Conservation (phyloP, 2,113 vertebrate genomes). For the Gallinago paraguaiae region DNA sequence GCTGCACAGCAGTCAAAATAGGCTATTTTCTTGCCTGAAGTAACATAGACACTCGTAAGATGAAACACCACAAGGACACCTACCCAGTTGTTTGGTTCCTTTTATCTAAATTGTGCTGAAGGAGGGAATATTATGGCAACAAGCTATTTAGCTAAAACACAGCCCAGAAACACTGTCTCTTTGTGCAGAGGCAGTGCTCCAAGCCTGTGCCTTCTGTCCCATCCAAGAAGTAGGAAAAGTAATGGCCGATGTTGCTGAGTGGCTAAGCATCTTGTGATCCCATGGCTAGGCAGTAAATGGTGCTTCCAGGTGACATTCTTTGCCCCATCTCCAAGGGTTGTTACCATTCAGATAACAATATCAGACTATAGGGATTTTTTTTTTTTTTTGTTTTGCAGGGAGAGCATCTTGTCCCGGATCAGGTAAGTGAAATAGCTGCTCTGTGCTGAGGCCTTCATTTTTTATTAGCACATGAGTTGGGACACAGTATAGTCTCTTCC, state of each 20-base stretch:
- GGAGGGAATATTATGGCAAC: neutral
- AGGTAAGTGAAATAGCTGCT: constrained; percentile 26
- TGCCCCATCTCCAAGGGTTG: neutral
- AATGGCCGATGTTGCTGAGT: neutral
- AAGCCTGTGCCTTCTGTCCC: neutral
- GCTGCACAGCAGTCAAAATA: neutral
- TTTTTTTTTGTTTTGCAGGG: neutral
- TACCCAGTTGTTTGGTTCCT: neutral
- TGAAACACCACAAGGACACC: neutral
- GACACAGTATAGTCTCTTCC: neutral
- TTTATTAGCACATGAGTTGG: neutral
- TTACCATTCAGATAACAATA: neutral
- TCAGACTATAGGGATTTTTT: neutral
- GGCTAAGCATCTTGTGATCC: neutral
- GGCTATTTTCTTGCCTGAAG: neutral
- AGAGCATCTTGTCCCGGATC: neutral
- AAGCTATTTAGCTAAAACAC: neutral
- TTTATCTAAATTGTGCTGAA: neutral
- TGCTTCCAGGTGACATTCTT: neutral
- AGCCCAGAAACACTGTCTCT: neutral
- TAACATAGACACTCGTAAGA: neutral
- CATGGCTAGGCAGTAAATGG: neutral
- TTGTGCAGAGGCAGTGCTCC: neutral
- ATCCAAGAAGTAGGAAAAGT: neutral
- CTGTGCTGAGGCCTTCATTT: neutral